These are phyloP conservation scores for Meta bourneti DNA, from an alignment of 2,888 invertebrate genomes.

Conservation along the genomic window DNA sequence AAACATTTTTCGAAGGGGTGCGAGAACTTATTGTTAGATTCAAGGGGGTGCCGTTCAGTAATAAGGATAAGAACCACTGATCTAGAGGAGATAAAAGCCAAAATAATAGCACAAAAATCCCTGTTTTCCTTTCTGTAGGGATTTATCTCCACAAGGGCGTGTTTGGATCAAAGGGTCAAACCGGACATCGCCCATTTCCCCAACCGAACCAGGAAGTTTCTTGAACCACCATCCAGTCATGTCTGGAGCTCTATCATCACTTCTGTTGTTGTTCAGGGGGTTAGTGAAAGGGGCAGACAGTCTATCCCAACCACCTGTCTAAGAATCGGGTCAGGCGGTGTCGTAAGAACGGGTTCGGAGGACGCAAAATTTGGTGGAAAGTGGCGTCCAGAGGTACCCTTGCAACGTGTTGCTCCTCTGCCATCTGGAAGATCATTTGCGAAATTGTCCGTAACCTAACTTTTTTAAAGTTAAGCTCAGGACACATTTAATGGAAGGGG, in stretches of 20 bases:
- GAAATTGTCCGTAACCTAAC: too few relatives aligned
- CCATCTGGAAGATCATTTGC: too few relatives aligned
- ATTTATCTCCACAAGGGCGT: background rate
- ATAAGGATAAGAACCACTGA: too few relatives aligned
- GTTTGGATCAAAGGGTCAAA: background rate
- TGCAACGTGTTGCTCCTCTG: too few relatives aligned
- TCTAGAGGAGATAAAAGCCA: too few relatives aligned
- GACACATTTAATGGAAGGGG: too few relatives aligned
- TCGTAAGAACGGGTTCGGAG: background rate
- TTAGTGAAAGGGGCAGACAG: background rate
- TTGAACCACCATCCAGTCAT: background rate
- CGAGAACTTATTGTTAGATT: too few relatives aligned
- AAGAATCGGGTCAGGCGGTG: background rate
- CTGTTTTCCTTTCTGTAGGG: too few relatives aligned
- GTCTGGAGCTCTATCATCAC: background rate
- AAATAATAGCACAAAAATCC: too few relatives aligned
- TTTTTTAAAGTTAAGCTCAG: too few relatives aligned
- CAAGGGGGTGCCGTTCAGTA: too few relatives aligned
- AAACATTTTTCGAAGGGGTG: too few relatives aligned
- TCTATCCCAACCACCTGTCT: background rate
- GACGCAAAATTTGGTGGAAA: background rate
- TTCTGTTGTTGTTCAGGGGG: background rate
- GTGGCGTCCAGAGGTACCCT: background rate
- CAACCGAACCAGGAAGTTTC: background rate
- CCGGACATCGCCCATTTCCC: background rate